Base-by-base conservation (phyloP, 2,797 vertebrate species). In the Malurus splendens region DNA sequence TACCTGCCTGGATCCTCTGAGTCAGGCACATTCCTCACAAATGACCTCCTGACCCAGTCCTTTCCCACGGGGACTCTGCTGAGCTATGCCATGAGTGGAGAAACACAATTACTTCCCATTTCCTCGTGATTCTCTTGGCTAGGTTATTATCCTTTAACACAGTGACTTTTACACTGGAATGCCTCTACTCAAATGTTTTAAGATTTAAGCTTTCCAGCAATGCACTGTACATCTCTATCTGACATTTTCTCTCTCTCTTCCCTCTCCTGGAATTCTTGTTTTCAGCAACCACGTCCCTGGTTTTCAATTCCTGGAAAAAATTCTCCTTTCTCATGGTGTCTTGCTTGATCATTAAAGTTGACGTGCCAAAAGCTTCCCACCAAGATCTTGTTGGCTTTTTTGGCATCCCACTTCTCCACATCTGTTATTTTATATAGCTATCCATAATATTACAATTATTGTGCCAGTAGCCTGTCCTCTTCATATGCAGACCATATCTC, bases 401-500 rank as follows among this genome's bases (percentile, higher is more conserved):
- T 95, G 93, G 92, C 88, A 92, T 76, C 56, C 56, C 74, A 78
- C 68, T 73, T 84, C 52, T 89, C 76, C 81, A 94, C 94, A 95
- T 96, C 93, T 96, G 95, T 85, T 92, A 85, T 93, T 95, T 95
- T 89, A 94, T 89, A 93, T 51, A 95, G 93, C 76, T 79, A 84
- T 84, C 71, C 67, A 68, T 82, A 93, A 82, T 66, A 57, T 27
- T 88, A 50, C 30, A 78, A 86, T 87, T 90, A 70, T 66, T 90
- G 73, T 93, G 94, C 93, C 92, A 96, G 94, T 83, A 95, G 91
- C 75, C 87, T 94, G 72, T 92, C 86, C 65, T 92, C 48, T 92
- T 93, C 80, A 61, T 85, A 82, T 56, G 50, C 68, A 84, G 65
- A 60, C 73, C 62, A 39, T 47, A 68, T 89, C 86, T 77, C 60